A percentile compares a stretch with the other conserved stretches of the same genome.
Evolutionary conservation across 2,797 vertebrate genomes (phyloP).

Genomic region (Decapterus maruadsi): DNA sequence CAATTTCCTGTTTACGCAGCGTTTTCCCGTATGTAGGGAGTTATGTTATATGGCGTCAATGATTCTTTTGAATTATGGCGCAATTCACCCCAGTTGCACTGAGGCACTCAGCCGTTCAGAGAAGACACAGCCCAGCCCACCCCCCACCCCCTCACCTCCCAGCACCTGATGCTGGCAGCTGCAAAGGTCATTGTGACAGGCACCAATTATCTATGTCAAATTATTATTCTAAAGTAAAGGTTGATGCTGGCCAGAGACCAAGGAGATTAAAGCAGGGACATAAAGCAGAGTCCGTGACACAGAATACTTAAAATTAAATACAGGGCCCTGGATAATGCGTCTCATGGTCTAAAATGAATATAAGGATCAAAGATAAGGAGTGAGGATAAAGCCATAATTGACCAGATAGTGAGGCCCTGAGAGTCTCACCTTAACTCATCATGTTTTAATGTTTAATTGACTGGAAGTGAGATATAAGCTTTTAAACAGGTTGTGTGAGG

Average conservation of each 20-base stretch:
- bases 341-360: constrained; percentile 39
- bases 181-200: constrained; percentile 72
- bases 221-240: constrained; percentile 67
- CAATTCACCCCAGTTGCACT: constrained; percentile 44
- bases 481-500: constrained; percentile 44
- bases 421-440: constrained; percentile 50
- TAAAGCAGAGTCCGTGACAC: constrained; percentile 47
- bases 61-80: constrained; percentile 57
- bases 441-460: constrained; percentile 75
- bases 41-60: constrained; percentile 36
- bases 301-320: constrained; percentile 57
- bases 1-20: constrained; percentile 31
- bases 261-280: constrained; percentile 60
- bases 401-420: constrained; percentile 45
- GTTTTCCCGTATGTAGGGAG: constrained; percentile 56
- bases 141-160: constrained; percentile 4
- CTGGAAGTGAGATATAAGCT: constrained; percentile 68
- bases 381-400: constrained; percentile 55
- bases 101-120: constrained; percentile 38
- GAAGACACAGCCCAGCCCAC: constrained; percentile 40
- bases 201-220: constrained; percentile 77
- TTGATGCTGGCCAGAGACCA: constrained; percentile 61
- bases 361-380: constrained; percentile 64
- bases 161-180: constrained; percentile 59
- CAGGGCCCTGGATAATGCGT: constrained; percentile 39